Evolutionary conservation across 2,113 vertebrate genomes (phyloP), one percentile per base, ranked within the genome.

Genomic region (Psettodes erumei): DNA sequence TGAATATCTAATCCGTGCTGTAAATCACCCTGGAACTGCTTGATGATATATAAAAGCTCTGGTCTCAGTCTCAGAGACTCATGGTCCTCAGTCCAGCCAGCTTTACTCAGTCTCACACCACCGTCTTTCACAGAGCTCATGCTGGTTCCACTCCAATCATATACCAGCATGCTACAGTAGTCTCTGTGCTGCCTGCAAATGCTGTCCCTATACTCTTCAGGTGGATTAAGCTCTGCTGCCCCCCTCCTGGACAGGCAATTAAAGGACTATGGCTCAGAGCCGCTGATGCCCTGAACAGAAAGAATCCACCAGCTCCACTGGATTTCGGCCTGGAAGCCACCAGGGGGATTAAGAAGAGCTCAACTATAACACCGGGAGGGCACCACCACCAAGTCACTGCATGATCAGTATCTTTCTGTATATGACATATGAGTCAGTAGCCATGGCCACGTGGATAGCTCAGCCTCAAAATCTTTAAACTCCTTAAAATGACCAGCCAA

Each of bases 191-290:
- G 59, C 70, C 32, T 76, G 42, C 16, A 62, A 82, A 81, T n/a
- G 28, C 61, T 38, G 6, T 33, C 55, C 30, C 28, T 64, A 12
- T 8, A 47, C 54, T 66, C 66, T 37, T 74, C 67, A 71, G 45
- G 68, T 82, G 50, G 58, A 82, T 82, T 77, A 64, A 45, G 55
- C 60, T 76, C 33, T 71, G 28, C 43, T 40, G n/a, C n/a, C 43
- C 33, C 27, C 37, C 5, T 27, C 28, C 27, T 48, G 27, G 30
- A 62, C 28, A 68, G 47, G 48, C 53, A 72, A 78, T 83, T 74
- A 76, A 55, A 68, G 50, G 67, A 74, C 61, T 71, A 21, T 30
- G 74, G 58, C 67, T 74, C 28, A 51, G 12, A 66, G 60, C 37
- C 69, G 59, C 18, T 28, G 77, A 73, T 58, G 51, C n/a, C 35